Percentiles rank a stretch among this genome's conserved stretches.
Evolutionary conservation across 2,113 vertebrate genomes (phyloP).

Genomic region (Ctenomys sociabilis): DNA sequence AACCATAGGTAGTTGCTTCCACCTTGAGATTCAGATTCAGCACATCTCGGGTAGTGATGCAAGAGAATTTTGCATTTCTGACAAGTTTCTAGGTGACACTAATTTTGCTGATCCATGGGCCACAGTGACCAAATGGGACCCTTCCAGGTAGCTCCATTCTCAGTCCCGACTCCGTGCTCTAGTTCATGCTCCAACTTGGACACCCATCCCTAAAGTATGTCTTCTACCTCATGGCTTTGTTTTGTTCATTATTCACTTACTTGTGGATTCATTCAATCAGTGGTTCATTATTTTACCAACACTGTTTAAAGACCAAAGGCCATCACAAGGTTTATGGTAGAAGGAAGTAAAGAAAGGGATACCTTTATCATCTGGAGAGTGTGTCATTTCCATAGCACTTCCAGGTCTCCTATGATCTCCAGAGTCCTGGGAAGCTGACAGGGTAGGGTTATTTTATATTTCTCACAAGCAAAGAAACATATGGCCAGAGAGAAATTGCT

Average conservation of each 20-base stretch:
- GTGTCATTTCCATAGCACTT: constrained; percentile 11
- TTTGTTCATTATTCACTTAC: neutral
- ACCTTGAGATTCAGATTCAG: neutral
- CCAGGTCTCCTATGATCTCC: neutral
- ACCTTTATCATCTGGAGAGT: neutral
- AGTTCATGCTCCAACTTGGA: neutral
- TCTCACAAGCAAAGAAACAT: neutral
- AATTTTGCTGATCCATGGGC: neutral
- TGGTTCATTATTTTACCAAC: neutral
- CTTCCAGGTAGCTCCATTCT: neutral
- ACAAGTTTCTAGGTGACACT: neutral
- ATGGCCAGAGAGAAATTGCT: neutral
- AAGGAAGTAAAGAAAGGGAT: neutral
- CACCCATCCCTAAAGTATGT: neutral
- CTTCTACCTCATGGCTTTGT: neutral
- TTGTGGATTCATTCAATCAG: neutral
- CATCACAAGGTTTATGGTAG: neutral
- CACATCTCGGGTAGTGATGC: no score
- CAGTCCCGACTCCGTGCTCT: neutral
- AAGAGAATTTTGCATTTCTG: neutral
- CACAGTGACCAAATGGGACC: no score
- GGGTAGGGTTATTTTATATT: neutral
- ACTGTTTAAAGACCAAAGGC: neutral
- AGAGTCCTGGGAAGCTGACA: neutral
- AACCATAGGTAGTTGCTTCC: neutral